Conservation (phyloP, 2,113 vertebrate genomes). For the Perca flavescens region DNA sequence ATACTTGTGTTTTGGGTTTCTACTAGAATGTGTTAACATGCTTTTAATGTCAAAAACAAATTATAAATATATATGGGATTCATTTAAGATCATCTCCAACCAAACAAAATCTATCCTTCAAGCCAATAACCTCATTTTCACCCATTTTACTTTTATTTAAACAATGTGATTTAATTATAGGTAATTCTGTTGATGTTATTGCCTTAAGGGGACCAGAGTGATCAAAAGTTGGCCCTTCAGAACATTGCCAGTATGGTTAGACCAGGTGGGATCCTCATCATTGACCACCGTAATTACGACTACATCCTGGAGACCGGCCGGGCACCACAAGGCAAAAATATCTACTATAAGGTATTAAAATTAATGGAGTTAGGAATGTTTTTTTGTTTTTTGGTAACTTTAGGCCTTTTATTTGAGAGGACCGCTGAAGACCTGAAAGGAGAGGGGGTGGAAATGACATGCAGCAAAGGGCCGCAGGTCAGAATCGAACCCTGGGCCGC, state of each 20-base stretch:
- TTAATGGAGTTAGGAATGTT: background rate
- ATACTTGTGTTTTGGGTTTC: no score
- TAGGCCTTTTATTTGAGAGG: no score
- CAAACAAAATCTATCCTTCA: background rate
- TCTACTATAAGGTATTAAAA: conserved; percentile 94
- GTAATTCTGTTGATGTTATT: background rate
- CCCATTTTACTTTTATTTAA: background rate
- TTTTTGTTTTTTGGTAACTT: no score
- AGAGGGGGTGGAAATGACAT: no score
- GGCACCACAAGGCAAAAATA: conserved; percentile 94
- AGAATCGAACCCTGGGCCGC: no score
- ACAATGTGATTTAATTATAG: background rate
- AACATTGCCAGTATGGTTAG: conserved; percentile 96
- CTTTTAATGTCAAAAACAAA: background rate
- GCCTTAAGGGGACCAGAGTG: conserved; percentile 93
- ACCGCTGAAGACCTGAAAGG: no score
- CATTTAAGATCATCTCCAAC: background rate
- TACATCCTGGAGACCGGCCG: conserved; percentile 94
- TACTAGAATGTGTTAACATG: no score
- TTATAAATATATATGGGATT: background rate
- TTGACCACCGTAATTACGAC: conserved; percentile 98
- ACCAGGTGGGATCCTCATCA: conserved; percentile 92
- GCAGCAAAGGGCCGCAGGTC: no score
- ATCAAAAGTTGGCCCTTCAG: conserved; percentile 92
- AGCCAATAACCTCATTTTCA: background rate